Evolutionary conservation across 1,140 invertebrate genomes (phyloP).

Genomic region (Drosophila trapezifrons): DNA sequence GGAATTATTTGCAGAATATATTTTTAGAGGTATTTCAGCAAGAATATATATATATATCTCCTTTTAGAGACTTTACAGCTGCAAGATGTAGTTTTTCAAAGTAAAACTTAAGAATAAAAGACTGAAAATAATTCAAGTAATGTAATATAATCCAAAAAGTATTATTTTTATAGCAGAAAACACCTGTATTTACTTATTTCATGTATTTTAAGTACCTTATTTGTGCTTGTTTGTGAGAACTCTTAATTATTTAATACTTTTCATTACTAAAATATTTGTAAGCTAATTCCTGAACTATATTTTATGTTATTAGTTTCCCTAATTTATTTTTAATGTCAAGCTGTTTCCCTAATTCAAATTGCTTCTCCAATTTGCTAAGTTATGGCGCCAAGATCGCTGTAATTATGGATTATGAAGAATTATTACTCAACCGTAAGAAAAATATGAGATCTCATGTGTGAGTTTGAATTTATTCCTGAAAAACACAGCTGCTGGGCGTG

Average conservation of each 20-base stretch:
- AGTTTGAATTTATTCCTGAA: neutral
- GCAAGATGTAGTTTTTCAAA: no score
- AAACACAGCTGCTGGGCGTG: conserved; percentile 39
- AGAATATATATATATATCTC: neutral
- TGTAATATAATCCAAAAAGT: no score
- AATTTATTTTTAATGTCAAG: neutral
- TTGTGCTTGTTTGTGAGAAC: no score
- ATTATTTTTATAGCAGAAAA: no score
- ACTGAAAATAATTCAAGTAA: no score
- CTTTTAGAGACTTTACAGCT: neutral
- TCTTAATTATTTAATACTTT: no score
- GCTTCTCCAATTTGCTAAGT: conserved; percentile 65
- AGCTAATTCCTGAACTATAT: no score
- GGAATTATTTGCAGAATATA: neutral
- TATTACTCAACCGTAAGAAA: conserved; percentile 50
- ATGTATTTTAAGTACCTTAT: no score
- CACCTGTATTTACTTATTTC: no score
- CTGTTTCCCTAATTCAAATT: conserved; percentile 53
- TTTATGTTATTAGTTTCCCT: neutral
- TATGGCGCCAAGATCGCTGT: conserved; percentile 52
- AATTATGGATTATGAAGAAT: conserved; percentile 70
- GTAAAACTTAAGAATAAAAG: no score
- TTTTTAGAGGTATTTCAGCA: neutral
- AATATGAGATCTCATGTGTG: conserved; percentile 31
- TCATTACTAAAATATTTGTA: no score